phyloP scores from a whole-genome alignment of 2,888 invertebrate species.

The Noctua pronuba region DNA sequence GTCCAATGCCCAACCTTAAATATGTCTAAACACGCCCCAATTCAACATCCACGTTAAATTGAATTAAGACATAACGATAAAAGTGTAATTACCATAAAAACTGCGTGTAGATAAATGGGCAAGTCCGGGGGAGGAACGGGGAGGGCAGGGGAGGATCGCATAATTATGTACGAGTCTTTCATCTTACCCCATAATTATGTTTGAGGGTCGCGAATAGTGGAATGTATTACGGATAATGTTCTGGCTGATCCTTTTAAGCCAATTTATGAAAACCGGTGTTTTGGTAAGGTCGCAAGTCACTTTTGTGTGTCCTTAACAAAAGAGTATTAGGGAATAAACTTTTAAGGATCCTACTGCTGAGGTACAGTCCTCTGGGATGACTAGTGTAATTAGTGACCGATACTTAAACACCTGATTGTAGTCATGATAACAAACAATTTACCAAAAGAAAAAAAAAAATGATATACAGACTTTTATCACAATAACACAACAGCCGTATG shows the following conservation, averaged over 20 bases:
- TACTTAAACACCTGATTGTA: too few species aligned
- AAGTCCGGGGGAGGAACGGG: conserved; percentile 31
- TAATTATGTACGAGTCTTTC: conserved; percentile 73
- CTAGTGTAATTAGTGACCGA: too few species aligned
- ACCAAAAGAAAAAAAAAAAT: too few species aligned
- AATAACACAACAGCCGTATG: too few species aligned
- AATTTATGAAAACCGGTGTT: conserved; percentile 51
- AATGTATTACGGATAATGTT: conserved; percentile 66
- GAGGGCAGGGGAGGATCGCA: conserved; percentile 65
- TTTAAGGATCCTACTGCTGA: not conserved
- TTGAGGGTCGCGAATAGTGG: conserved; percentile 65
- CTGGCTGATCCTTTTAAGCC: conserved; percentile 51
- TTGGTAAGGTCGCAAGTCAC: conserved; percentile 4
- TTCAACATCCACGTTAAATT: conserved; percentile 74
- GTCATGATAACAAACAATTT: too few species aligned
- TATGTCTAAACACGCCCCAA: conserved; percentile 58
- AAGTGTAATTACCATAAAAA: conserved; percentile 88
- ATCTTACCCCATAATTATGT: conserved; percentile 81
- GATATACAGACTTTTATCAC: too few species aligned
- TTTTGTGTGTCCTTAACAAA: not conserved
- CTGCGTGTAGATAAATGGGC: conserved; percentile 75
- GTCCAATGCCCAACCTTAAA: conserved; percentile 11
- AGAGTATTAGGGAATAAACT: not conserved
- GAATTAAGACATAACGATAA: conserved; percentile 86
- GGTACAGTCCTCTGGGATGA: not conserved